Base-by-base conservation (phyloP, 2,888 invertebrate genomes). In the Trissolcus brochymenae region DNA sequence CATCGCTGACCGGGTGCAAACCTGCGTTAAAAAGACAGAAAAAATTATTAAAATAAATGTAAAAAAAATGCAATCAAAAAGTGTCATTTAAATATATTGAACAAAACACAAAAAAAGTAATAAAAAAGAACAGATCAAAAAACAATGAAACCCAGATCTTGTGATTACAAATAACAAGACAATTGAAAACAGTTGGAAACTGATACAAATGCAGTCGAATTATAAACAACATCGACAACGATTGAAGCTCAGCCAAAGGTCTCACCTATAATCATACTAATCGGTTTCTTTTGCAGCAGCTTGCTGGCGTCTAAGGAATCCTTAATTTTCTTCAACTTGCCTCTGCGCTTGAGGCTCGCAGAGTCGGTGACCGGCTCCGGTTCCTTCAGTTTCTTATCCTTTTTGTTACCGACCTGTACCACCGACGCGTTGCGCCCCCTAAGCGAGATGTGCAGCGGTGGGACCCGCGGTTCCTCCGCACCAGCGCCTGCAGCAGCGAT, bases 371-470 rank as follows among this genome's bases (percentile, higher is more conserved):
- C 91, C 89, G 35, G 89, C 76, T 87, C 88, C 89, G 35, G 89
- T 76, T 87, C 88, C 82, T 93, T 91, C 73, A 93, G 92, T 81
- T 94, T 94, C 74, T 90, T 90, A 73, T 91, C 90, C 82, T 94
- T 94, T 59, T 94, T 94, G 35, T 35, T 35, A 86, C 94, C 93
- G 84, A 94, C 95, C 82, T 95, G 95, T 56, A 96, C 95, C 49
- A 95, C 95, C 0, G 95, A 95, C 16, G 91, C 91, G 87, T 95
- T 96, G 70, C 95, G 92, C 0, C 95, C 95, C 74, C 96, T 91
- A 50, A 97, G 90, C 70, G 96, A 96, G 83, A 97, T 96, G 87
- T 96, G 96, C 76, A 96, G 90, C 1, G 96, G 97, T 7, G 97
- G 96, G 55, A 97, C 97, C 66, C 96, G 91, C 6, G 94, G 93